Evolutionary conservation across 1,140 invertebrate species (phyloP).

Genomic region (Saxidomus purpurata): DNA sequence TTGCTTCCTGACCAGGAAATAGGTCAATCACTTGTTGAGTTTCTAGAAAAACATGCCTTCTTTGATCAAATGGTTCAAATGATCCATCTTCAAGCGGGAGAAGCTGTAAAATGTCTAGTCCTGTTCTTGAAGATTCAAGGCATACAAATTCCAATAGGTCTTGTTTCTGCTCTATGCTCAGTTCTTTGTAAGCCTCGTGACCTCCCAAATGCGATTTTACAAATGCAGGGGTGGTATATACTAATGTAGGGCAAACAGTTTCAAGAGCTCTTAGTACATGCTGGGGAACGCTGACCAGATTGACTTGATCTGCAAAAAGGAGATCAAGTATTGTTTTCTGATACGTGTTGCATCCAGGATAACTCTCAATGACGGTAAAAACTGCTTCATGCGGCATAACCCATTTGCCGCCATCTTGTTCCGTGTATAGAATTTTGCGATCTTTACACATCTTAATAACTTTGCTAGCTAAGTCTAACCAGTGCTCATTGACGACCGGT

Average conservation of each 20-base stretch:
- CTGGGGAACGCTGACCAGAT: background rate
- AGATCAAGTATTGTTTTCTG: background rate
- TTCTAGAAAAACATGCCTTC: background rate
- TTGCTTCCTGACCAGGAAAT: background rate
- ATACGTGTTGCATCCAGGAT: background rate
- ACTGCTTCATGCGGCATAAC: background rate
- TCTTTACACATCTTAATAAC: background rate
- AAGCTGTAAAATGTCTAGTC: conserved; percentile 2
- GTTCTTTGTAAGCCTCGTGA: background rate
- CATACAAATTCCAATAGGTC: conserved; percentile 9
- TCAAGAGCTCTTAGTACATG: background rate
- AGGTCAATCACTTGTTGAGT: background rate
- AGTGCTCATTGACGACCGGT: background rate
- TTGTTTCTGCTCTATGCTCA: background rate
- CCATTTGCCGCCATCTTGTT: conserved; percentile 3
- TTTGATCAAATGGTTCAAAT: background rate
- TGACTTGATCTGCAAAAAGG: background rate
- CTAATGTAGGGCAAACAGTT: background rate
- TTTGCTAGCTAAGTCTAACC: background rate
- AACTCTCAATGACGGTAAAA: background rate
- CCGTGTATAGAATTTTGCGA: background rate
- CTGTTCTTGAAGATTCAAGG: background rate
- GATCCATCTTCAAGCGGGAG: conserved; percentile 20
- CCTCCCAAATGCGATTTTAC: background rate
- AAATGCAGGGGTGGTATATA: background rate